Evolutionary conservation across 1,140 invertebrate genomes (phyloP).

Genomic region (Gryllus bimaculatus): DNA sequence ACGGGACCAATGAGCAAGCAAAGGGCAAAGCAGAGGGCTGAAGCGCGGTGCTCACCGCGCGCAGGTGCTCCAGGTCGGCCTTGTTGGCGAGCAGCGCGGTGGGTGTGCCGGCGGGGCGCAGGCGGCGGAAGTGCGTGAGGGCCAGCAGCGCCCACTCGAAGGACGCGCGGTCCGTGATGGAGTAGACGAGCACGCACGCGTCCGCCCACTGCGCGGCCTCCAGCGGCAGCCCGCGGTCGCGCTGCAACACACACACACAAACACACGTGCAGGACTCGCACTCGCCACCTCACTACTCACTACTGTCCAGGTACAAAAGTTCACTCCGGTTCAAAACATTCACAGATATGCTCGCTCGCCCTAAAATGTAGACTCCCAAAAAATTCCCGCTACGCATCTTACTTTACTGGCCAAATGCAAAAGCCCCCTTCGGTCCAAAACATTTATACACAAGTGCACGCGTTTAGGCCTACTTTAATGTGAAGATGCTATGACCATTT

Average conservation of each 20-base stretch:
- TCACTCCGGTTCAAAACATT: too few relatives aligned
- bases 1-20: not conserved
- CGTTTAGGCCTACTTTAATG: too few relatives aligned
- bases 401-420: too few relatives aligned
- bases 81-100: conserved; percentile 62
- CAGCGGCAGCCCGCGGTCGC: conserved; percentile 39
- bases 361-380: too few relatives aligned
- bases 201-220: conserved; percentile 64
- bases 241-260: conserved; percentile 32
- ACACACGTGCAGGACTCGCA: not conserved
- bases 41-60: conserved; percentile 44
- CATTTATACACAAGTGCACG: too few relatives aligned
- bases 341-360: too few relatives aligned
- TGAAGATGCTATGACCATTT: too few relatives aligned
- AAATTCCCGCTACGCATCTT: too few relatives aligned
- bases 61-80: conserved; percentile 62
- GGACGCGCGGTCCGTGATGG: conserved; percentile 59
- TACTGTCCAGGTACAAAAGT: not conserved
- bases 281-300: not conserved
- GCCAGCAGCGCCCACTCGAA: conserved; percentile 57
- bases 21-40: not conserved
- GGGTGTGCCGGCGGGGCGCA: conserved; percentile 35
- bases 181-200: conserved; percentile 68
- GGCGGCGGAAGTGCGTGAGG: conserved; percentile 46
- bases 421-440: too few relatives aligned